Percentiles rank a stretch among this genome's conserved stretches.
Evolutionary conservation across 2,797 vertebrate species (phyloP).

Genomic region (Odontamblyopus lacepedii): DNA sequence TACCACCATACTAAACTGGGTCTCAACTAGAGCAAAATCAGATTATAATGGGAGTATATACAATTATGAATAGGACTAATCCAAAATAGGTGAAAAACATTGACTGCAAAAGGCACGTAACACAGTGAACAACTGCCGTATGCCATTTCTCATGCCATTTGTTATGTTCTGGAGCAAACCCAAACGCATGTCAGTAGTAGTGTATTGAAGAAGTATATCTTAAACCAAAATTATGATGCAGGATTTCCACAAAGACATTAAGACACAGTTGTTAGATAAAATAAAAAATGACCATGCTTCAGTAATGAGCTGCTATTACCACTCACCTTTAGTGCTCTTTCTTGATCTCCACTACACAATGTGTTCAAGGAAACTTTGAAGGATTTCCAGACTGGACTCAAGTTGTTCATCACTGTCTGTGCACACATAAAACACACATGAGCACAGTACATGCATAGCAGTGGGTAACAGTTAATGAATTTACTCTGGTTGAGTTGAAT

Average conservation of each 20-base stretch:
- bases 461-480: not conserved
- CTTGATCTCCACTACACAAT: constrained; percentile 95
- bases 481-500: constrained; percentile 26
- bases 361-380: constrained; percentile 99
- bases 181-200: constrained; percentile 7
- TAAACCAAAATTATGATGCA: constrained; percentile 9
- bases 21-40: not conserved
- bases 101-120: too few relatives aligned
- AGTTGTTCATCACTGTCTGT: constrained; percentile 98
- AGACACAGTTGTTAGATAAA: constrained; percentile 7
- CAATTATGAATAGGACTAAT: too few relatives aligned
- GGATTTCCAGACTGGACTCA: constrained; percentile 97
- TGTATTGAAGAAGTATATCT: constrained; percentile 11
- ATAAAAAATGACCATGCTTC: constrained; percentile 4
- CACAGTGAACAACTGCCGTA: not conserved
- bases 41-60: too few relatives aligned
- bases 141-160: not conserved
- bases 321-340: constrained; percentile 93
- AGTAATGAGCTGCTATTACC: not conserved
- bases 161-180: constrained; percentile 20
- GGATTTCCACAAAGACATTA: constrained; percentile 1
- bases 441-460: constrained; percentile 2
- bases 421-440: constrained; percentile 5
- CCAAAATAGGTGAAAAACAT: too few relatives aligned
- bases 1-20: not conserved